Base-by-base conservation (phyloP, 2,888 invertebrate species). In the Pyrochroa serraticornis region DNA sequence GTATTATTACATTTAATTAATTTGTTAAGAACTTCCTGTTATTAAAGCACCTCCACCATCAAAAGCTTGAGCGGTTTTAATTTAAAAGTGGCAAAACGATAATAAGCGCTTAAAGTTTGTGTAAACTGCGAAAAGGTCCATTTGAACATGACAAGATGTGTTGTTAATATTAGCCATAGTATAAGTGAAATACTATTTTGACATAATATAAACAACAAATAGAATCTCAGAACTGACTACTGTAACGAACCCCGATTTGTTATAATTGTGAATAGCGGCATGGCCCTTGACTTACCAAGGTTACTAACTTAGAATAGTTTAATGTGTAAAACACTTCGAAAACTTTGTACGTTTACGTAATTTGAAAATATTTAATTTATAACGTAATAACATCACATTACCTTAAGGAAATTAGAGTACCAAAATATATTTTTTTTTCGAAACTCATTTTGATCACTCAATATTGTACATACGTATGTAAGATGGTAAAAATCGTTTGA, bases 241-340 rank as follows among this genome's bases (percentile, higher is more conserved):
- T 55, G 42, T 13, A 36, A 39, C 13, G 31, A 58, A 58, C 51
- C 59, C 61, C 56, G 62, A 63, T 63, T 67, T 72, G 77, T 79
- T 79, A 79, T 78, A 79, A 78, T 75, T 78, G 79, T 79, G 79
- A 77, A 74, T 79, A 79, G 80, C 77, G 79, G 79, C 80, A 77
- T 75, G 71, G 69, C 70, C 68, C 67, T 69, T 66, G 66, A 68
- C 73, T 75, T 75, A 73, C 69, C 69, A 72, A 69, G 73, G 72
- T 70, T 71, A 70, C 66, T 68, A 70, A 71, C 66, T 65, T 71
- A 76, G 71, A 64, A 67, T 73, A 71, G 69, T 69, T 73, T 66
- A 71, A 72, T 69, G 75, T 75, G 75, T 75, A 68, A 70, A 74
- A 75, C 75, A 75, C 73, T 51, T 60, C 45, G 36, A 58, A 7